Conservation (phyloP, 2,888 invertebrate genomes). For the Gibbula magus region DNA sequence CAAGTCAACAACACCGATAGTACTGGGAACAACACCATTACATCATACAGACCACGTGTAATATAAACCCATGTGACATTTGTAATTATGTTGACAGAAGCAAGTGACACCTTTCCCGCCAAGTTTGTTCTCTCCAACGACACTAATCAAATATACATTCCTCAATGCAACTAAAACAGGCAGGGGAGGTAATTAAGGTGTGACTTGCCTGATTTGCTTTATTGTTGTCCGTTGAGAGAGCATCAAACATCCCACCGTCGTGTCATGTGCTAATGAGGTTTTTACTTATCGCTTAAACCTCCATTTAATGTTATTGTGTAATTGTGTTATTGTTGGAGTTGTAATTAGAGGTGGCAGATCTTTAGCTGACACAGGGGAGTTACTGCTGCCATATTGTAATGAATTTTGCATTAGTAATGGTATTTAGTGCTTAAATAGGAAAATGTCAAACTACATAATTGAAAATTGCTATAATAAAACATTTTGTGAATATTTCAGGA, state of each 20-base stretch:
- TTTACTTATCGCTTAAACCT: too few relatives aligned
- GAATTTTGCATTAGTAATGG: too few relatives aligned
- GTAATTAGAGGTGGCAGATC: too few relatives aligned
- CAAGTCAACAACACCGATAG: not conserved
- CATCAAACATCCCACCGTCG: not conserved
- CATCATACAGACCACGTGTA: not conserved
- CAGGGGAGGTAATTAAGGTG: not conserved
- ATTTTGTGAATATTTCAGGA: too few relatives aligned
- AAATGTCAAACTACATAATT: too few relatives aligned
- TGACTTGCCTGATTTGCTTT: not conserved
- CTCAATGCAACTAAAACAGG: not conserved
- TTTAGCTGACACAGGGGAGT: too few relatives aligned
- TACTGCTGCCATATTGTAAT: too few relatives aligned
- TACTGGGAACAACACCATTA: not conserved
- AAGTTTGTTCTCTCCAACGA: not conserved
- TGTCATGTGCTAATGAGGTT: not conserved
- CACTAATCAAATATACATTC: not conserved
- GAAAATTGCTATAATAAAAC: too few relatives aligned
- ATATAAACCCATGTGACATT: not conserved
- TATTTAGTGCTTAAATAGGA: too few relatives aligned
- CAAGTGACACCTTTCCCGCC: not conserved
- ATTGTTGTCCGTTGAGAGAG: not conserved
- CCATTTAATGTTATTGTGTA: too few relatives aligned
- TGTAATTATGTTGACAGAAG: slow-evolving; percentile 9
- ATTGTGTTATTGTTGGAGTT: too few relatives aligned